These are phyloP conservation scores for Platanista minor DNA, from an alignment of 2,113 vertebrate genomes.

Conservation along the genomic window DNA sequence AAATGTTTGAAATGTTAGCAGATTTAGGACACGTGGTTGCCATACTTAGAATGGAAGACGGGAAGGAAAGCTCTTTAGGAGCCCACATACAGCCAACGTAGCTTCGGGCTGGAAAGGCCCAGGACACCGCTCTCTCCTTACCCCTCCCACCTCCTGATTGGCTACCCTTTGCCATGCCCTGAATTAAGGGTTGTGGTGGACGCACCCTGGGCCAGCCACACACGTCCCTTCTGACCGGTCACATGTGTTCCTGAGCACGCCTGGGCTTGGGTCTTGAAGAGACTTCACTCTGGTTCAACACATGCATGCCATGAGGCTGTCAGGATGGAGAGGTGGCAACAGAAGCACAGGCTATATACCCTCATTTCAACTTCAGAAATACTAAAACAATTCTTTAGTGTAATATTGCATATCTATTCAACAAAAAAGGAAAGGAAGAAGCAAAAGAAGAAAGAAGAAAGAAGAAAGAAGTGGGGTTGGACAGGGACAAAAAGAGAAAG, in stretches of 20 bases:
- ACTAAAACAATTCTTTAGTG: neutral
- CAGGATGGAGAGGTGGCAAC: neutral
- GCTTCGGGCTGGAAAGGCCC: neutral
- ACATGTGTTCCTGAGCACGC: rapidly evolving
- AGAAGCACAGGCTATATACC: neutral
- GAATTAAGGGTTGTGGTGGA: too few relatives aligned
- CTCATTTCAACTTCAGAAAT: neutral
- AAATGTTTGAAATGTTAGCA: neutral
- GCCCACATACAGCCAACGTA: rapidly evolving
- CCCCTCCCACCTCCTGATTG: rapidly evolving
- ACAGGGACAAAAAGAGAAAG: neutral
- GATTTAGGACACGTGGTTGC: neutral
- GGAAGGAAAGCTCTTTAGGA: neutral
- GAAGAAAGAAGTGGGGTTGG: neutral
- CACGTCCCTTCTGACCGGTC: neutral
- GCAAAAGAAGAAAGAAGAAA: neutral
- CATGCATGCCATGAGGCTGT: neutral
- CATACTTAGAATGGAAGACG: neutral
- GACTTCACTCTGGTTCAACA: neutral
- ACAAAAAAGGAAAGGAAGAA: neutral
- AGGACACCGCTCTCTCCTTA: neutral
- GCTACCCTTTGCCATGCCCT: neutral
- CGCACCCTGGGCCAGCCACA: rapidly evolving
- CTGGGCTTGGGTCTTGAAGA: neutral
- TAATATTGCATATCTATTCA: neutral